These are phyloP conservation scores for Beris chalybata DNA, from an alignment of 2,888 invertebrate genomes.

Conservation along the genomic window DNA sequence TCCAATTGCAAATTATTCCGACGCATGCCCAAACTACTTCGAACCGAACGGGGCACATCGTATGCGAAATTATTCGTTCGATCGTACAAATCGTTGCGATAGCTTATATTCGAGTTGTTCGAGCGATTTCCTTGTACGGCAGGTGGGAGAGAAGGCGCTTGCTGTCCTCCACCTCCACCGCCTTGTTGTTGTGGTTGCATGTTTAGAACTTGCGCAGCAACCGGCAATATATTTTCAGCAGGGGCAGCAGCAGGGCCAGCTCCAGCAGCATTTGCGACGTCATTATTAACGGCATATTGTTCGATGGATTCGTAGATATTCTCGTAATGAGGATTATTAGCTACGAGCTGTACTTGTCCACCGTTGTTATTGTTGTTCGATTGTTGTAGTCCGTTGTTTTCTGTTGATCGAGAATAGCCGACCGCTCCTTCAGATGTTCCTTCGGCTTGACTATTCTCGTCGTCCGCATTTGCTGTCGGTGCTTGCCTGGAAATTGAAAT, in stretches of 20 bases:
- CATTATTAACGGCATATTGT: slow-evolving; percentile 48
- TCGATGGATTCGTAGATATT: slow-evolving; percentile 62
- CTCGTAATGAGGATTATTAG: slow-evolving; percentile 58
- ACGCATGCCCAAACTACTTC: slow-evolving; percentile 52
- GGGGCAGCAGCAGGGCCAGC: slow-evolving; percentile 44
- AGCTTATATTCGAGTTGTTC: slow-evolving; percentile 49
- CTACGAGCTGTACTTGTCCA: slow-evolving; percentile 1
- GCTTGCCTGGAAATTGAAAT: slow-evolving; percentile 39
- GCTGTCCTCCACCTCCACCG: background rate
- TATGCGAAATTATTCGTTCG: slow-evolving; percentile 49
- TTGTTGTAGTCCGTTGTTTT: slow-evolving; percentile 39
- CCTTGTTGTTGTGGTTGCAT: slow-evolving; percentile 12
- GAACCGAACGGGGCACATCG: slow-evolving; percentile 54
- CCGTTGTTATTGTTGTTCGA: slow-evolving; percentile 22
- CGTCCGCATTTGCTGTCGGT: slow-evolving; percentile 54
- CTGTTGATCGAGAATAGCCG: slow-evolving; percentile 52
- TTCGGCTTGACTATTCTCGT: slow-evolving; percentile 62
- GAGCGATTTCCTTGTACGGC: slow-evolving; percentile 40
- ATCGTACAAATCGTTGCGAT: slow-evolving; percentile 56
- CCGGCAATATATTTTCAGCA: slow-evolving; percentile 47
- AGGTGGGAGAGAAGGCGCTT: slow-evolving; percentile 31
- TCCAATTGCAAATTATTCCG: slow-evolving; percentile 54
- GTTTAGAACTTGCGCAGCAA: slow-evolving; percentile 36
- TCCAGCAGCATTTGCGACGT: slow-evolving; percentile 44
- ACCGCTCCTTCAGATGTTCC: slow-evolving; percentile 61